A percentile compares a stretch with the other conserved stretches of the same genome.
Conservation (phyloP, 64 coral and sea anemone species). For the Pocillopora damicornis region DNA sequence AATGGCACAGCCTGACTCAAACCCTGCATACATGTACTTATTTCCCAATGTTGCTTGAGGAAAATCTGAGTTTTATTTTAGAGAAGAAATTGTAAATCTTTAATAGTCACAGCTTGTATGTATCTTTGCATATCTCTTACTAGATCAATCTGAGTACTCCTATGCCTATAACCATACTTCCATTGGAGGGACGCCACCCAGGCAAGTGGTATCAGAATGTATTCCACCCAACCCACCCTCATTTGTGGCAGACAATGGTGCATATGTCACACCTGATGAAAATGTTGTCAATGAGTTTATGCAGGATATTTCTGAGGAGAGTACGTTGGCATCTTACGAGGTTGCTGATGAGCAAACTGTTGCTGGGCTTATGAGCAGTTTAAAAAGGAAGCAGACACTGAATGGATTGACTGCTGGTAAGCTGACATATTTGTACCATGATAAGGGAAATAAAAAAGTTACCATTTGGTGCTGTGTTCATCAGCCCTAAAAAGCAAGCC, state of each 20-base stretch:
- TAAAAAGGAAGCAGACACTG: conserved; percentile 17
- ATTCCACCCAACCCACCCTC: not conserved
- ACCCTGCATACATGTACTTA: no score
- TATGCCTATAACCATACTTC: conserved; percentile 59
- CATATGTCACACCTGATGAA: conserved; percentile 40
- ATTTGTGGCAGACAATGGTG: not conserved
- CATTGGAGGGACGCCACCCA: not conserved
- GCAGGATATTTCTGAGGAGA: conserved; percentile 21
- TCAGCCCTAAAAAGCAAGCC: no score
- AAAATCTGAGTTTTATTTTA: no score
- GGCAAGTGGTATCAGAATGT: not conserved
- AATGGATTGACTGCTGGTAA: conserved; percentile 16
- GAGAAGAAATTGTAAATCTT: not conserved
- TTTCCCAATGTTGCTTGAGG: no score
- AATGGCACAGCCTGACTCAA: no score
- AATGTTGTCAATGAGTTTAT: conserved; percentile 42
- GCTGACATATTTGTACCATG: not conserved
- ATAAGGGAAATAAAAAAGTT: not conserved
- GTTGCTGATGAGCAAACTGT: conserved; percentile 41
- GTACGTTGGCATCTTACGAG: not conserved
- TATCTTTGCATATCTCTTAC: not conserved
- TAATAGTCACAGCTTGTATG: not conserved
- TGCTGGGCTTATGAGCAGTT: conserved; percentile 10
- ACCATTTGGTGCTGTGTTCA: not conserved
- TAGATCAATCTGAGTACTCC: conserved; percentile 49